Evolutionary conservation across 2,888 invertebrate species (phyloP), one percentile per base, ranked within the genome.

Genomic region (Oligia fasciuncula): DNA sequence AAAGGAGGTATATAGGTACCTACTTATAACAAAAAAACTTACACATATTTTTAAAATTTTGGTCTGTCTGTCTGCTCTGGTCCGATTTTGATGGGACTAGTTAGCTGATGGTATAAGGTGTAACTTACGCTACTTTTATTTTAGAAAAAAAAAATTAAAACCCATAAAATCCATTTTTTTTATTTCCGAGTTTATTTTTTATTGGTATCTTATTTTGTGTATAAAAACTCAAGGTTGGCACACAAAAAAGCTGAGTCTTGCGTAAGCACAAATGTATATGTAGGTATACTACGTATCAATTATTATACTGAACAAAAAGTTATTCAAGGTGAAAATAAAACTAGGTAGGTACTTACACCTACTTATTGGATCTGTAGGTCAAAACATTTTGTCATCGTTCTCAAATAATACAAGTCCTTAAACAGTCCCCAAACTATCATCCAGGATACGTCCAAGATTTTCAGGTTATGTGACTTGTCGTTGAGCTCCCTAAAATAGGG

Each of bases 161-260:
- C 11, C 46, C 46, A 5, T 40, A 11, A 13, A 11, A 13, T 49
- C 4, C 4, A 4, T 49, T 3, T 40, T 40, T 40, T 40, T 40
- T 40, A 40, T 40, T 40, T 14, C 49, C 14, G 23, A 57, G 57
- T 57, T 57, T 57, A 23, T 23, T 57, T 57, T 57, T 3, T 57
- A 57, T 23, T 57, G 3, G 57, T 23, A 23, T 57, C 9, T 23
- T 23, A 57, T 57, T 23, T 57, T 9, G 57, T 57, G 9, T 9
- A 57, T 9, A 57, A 70, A 73, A 63, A 63, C 19, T 29, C 43
- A 46, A 78, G 63, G 63, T 71, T 23, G 2, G 14, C 11, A 14
- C 11, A 54, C 54, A 46, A 79, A 79, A 68, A 77, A 57, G 29
- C 17, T n/a, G 19, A 77, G 8, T 35, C 19, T 78, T 71, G 23